These are phyloP conservation scores for Pseudorhombus dupliciocellatus DNA, from an alignment of 2,113 vertebrate species.

Conservation along the genomic window DNA sequence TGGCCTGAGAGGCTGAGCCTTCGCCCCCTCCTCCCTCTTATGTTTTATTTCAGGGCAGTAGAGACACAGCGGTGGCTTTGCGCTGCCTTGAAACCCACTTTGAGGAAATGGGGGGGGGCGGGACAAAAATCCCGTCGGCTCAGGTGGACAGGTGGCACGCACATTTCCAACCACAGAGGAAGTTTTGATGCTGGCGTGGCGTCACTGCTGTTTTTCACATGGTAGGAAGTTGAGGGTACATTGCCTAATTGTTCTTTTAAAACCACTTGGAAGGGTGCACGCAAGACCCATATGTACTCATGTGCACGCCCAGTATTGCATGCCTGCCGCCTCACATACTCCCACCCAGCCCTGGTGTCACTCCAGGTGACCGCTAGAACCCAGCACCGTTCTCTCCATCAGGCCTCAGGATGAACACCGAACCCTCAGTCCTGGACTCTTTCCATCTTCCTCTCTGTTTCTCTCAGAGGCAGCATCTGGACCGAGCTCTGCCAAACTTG, in stretches of 20 bases:
- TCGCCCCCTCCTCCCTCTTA: slow-evolving; percentile 12
- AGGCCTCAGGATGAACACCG: slow-evolving; percentile 43
- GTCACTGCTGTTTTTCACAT: slow-evolving; percentile 54
- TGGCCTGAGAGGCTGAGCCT: slow-evolving; percentile 37
- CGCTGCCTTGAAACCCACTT: slow-evolving; percentile 56
- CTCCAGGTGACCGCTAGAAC: slow-evolving; percentile 25
- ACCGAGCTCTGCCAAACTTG: slow-evolving; percentile 18
- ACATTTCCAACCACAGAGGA: slow-evolving; percentile 74
- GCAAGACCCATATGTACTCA: slow-evolving; percentile 28
- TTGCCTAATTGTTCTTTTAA: slow-evolving; percentile 60
- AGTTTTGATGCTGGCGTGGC: slow-evolving; percentile 61
- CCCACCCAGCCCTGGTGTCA: background rate
- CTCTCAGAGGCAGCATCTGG: slow-evolving; percentile 34
- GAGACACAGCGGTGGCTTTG: slow-evolving; percentile 32
- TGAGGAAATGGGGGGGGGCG: slow-evolving; percentile 13
- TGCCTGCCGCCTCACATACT: background rate
- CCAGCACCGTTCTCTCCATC: slow-evolving; percentile 14
- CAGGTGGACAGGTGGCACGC: slow-evolving; percentile 68
- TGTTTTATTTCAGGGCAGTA: slow-evolving; percentile 49
- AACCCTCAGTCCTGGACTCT: slow-evolving; percentile 17
- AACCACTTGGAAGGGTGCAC: slow-evolving; percentile 26
- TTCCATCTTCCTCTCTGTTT: slow-evolving; percentile 10
- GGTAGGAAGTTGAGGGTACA: slow-evolving; percentile 40
- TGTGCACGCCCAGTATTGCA: slow-evolving; percentile 9
- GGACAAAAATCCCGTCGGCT: background rate